Evolutionary conservation across 2,113 vertebrate genomes (phyloP).

Genomic region (Nansenia antarctica): DNA sequence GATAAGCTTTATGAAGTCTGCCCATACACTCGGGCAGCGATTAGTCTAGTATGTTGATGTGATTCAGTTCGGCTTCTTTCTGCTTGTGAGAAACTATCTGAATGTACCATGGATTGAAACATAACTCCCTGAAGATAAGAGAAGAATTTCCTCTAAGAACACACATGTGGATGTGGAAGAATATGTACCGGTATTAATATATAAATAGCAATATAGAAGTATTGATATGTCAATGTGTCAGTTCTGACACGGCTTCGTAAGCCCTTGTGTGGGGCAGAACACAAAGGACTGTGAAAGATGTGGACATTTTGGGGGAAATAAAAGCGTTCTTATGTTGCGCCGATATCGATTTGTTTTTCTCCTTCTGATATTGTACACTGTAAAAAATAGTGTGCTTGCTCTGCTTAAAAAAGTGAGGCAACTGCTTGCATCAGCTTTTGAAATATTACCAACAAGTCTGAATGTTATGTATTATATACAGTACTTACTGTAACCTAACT

Average conservation of each 20-base stretch:
- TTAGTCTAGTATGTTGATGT: conserved; percentile 48
- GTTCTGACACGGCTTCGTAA: conserved; percentile 54
- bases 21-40: conserved; percentile 43
- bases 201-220: conserved; percentile 73
- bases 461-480: too few relatives aligned
- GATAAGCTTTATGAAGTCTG: conserved; percentile 60
- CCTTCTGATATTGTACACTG: too few relatives aligned
- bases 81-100: conserved; percentile 53
- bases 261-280: conserved; percentile 29
- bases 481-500: too few relatives aligned
- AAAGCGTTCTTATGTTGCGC: conserved; percentile 68
- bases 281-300: conserved; percentile 58
- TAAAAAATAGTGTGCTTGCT: too few relatives aligned
- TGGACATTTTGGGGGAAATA: conserved; percentile 62
- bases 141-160: conserved; percentile 30
- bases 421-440: too few relatives aligned
- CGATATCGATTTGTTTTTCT: conserved; percentile 24
- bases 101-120: conserved; percentile 61
- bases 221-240: conserved; percentile 57
- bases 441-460: too few relatives aligned
- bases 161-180: conserved; percentile 34
- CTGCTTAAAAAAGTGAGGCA: too few relatives aligned
- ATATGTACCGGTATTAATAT: conserved; percentile 52
- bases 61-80: conserved; percentile 49
- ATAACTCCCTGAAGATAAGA: conserved; percentile 38